A percentile compares a stretch with the other conserved stretches of the same genome.
phyloP scores from a whole-genome alignment of 1,140 invertebrate species.

The Papilio machaon region DNA sequence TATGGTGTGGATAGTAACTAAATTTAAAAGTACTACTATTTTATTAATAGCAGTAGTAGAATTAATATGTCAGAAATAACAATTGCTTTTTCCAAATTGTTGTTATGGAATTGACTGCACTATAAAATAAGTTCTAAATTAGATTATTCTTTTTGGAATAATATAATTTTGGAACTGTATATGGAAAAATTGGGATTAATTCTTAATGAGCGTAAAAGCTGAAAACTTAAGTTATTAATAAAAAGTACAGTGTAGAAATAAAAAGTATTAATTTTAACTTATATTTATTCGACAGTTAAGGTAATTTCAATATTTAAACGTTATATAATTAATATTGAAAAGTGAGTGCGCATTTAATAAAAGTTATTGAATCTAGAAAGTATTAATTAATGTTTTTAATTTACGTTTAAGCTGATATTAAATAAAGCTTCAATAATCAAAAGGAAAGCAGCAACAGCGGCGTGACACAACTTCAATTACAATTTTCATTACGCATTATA shows the following conservation, averaged over 20 bases:
- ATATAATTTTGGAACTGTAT: no score
- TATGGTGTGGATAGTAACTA: background rate
- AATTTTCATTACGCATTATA: background rate
- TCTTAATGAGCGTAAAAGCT: no score
- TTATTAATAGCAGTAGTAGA: background rate
- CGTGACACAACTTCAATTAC: background rate
- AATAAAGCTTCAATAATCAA: background rate
- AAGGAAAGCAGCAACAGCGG: conserved; percentile 2
- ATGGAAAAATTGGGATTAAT: no score
- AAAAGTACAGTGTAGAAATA: no score
- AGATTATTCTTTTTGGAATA: no score
- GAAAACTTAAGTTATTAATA: no score
- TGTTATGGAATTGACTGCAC: no score
- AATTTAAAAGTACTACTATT: background rate
- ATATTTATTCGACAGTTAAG: no score
- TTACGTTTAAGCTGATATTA: background rate
- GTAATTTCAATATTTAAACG: background rate
- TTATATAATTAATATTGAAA: background rate
- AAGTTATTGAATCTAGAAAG: background rate
- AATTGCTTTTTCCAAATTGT: no score
- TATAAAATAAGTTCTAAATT: no score
- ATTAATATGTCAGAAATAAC: background rate
- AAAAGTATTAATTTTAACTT: no score
- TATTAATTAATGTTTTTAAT: background rate
- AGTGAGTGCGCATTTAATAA: background rate